Base-by-base conservation (phyloP, 2,797 vertebrate species). In the Manis crassicaudata region DNA sequence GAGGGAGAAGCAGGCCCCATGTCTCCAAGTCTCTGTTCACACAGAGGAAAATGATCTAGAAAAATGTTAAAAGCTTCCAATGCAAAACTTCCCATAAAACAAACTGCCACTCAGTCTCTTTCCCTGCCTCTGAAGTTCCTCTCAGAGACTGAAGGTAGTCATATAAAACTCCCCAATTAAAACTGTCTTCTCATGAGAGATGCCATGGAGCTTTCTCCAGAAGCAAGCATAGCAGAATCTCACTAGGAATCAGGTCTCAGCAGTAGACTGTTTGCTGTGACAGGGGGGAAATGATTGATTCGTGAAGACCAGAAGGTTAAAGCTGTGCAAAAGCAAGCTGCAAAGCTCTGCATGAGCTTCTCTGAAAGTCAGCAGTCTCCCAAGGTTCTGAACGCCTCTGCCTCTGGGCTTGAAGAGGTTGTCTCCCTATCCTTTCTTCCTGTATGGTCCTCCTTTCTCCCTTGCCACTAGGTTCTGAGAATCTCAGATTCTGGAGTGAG, bases 241-340 rank as follows among this genome's bases (percentile, higher is more conserved):
- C 52, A 52, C 87, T 56, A 96, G 67, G 35, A 96, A 87, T 58
- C 81, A 82, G 67, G 40, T 20, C 72, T 40, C 81, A 52, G 67
- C 72, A 89, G 82, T 0, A 86, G 86, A 93, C 73, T 58, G 50
- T 77, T 50, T 77, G 43, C 46, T 70, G 46, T 46, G 76, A 81
- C 43, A 58, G 75, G 70, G 82, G 25, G 50, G 20, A 97, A 90
- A 97, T 96, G 88, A 97, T 7, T 80, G 93, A 97, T 90, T 93
- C 72, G 2, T 10, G 17, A 92, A 84, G 35, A 77, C 60, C 50
- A 85, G 62, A 84, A 90, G 21, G 73, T 75, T 77, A 80, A 46
- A 62, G 20, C 83, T 84, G 67, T 73, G 54, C 37, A 67, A 83
- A 95, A 92, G 17, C 46, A 94, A 79, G 65, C 70, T 16, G n/a